Conservation (phyloP, 37 sponge, comb jelly and placozoan species). For the Bolinopsis microptera region DNA sequence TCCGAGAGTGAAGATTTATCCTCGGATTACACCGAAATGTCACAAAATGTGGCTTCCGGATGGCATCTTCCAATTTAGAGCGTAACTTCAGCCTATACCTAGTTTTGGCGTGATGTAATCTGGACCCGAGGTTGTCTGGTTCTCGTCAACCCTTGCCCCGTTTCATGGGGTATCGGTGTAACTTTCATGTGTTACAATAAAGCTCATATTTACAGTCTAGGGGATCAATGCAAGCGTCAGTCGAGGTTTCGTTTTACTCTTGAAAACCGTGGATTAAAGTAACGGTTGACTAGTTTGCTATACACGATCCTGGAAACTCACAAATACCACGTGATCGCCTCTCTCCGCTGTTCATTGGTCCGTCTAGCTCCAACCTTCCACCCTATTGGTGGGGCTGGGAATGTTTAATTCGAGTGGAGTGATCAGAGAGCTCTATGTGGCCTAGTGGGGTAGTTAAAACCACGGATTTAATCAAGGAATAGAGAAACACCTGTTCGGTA, state of each 20-base stretch:
- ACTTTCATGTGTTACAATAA: background rate
- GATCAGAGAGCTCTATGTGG: conserved; percentile 53
- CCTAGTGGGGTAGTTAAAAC: background rate
- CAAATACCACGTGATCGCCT: background rate
- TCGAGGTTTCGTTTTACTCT: background rate
- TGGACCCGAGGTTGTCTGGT: background rate
- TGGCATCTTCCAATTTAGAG: conserved; percentile 44
- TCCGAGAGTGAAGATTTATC: conserved; percentile 49
- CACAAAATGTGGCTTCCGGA: conserved; percentile 54
- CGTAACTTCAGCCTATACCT: background rate
- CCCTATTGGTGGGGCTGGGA: background rate
- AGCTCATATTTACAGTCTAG: background rate
- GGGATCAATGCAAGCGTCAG: background rate
- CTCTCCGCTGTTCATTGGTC: background rate
- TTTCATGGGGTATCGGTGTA: background rate
- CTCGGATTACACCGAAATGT: conserved; percentile 53
- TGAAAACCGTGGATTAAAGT: background rate
- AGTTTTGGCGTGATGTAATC: background rate
- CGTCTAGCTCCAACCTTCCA: background rate
- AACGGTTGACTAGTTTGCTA: background rate
- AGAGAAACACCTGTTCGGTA: background rate
- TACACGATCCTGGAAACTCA: background rate
- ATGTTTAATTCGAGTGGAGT: conserved; percentile 36
- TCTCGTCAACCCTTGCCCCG: background rate
- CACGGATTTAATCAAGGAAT: background rate